These are phyloP conservation scores for Phrynocephalus versicolor DNA, from an alignment of 2,113 vertebrate species.

Conservation along the genomic window DNA sequence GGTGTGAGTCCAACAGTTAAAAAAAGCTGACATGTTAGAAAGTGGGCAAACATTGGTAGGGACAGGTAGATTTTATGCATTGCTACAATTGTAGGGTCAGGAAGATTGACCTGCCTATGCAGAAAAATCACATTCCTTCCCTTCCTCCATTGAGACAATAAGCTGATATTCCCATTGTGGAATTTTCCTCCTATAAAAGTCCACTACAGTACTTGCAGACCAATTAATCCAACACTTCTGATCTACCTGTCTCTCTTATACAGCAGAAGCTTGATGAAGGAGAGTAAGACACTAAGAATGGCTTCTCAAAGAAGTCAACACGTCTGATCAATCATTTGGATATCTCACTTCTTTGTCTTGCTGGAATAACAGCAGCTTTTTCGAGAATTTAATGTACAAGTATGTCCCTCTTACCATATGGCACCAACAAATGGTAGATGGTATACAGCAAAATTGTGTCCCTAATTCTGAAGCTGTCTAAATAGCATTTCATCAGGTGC, in stretches of 20 bases:
- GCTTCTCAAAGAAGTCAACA: background rate
- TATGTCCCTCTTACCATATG: background rate
- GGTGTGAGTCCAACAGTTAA: constrained; percentile 6
- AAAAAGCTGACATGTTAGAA: background rate
- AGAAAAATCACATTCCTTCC: background rate
- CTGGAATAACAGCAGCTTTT: background rate
- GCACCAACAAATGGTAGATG: background rate
- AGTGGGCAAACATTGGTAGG: background rate
- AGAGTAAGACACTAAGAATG: background rate
- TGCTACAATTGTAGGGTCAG: background rate
- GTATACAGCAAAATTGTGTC: background rate
- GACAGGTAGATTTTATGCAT: background rate
- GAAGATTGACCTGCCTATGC: too few species aligned
- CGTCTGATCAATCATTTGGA: background rate
- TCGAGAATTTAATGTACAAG: background rate
- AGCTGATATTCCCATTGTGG: background rate
- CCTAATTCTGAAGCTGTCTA: background rate
- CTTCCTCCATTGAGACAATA: background rate
- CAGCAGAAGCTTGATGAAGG: background rate
- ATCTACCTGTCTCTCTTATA: background rate
- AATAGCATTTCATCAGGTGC: too few species aligned
- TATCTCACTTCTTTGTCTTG: background rate
- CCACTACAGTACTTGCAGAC: background rate
- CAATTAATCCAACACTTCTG: background rate
- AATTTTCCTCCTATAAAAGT: too few species aligned